Conservation (phyloP, 1,140 invertebrate genomes). For the Solenopsis invicta region DNA sequence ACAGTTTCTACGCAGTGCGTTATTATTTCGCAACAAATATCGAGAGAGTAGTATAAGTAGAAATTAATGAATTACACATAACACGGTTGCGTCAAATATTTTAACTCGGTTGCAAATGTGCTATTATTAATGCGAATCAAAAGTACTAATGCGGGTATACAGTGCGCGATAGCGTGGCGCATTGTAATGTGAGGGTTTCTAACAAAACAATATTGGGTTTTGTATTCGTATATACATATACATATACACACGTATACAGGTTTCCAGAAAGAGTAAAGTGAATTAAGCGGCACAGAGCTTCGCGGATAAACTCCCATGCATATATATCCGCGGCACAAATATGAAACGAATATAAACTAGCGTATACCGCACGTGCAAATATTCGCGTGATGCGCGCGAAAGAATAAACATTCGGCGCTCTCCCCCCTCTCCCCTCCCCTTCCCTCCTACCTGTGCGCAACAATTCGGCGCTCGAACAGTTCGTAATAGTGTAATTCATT, state of each 20-base stretch:
- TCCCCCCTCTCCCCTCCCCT: too few species aligned
- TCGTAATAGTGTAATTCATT: slow-evolving; percentile 71
- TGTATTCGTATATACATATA: not conserved
- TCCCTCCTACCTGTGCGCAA: not conserved
- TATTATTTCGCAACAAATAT: slow-evolving; percentile 7
- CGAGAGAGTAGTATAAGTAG: slow-evolving; percentile 2
- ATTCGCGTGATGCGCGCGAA: slow-evolving; percentile 31
- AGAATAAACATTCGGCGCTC: slow-evolving; percentile 47
- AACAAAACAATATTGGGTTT: slow-evolving; percentile 43
- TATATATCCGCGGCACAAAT: slow-evolving; percentile 19
- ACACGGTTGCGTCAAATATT: slow-evolving; percentile 1
- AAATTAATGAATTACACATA: slow-evolving; percentile 41
- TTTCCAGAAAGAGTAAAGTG: slow-evolving; percentile 29
- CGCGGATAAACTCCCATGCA: slow-evolving; percentile 39
- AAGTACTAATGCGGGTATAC: not conserved
- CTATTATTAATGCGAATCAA: slow-evolving; percentile 25
- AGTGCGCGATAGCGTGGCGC: not conserved
- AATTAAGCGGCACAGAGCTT: slow-evolving; percentile 38
- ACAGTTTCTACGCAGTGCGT: not conserved
- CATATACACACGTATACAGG: not conserved
- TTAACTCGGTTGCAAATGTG: slow-evolving; percentile 21
- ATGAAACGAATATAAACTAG: slow-evolving; percentile 56
- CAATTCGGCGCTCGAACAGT: slow-evolving; percentile 37
- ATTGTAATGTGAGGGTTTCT: slow-evolving; percentile 19
- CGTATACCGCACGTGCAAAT: slow-evolving; percentile 10